Evolutionary conservation across 2,888 invertebrate species (phyloP), one percentile per base, ranked within the genome.

Genomic region (Coremacera marginata): DNA sequence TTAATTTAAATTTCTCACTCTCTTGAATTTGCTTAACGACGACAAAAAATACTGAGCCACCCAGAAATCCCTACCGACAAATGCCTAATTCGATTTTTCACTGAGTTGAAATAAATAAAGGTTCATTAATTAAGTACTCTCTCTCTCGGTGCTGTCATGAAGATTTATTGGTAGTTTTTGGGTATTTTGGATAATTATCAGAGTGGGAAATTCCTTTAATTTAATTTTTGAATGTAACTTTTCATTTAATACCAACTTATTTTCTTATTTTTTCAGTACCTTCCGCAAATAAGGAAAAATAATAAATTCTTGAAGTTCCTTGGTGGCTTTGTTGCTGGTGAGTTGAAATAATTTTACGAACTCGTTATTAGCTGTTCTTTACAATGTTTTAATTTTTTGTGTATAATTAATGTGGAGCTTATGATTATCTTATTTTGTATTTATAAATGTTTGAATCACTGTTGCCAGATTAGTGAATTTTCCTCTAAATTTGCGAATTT

Each of bases 111-210:
- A 27, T 60, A 27, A 60, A 60, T 60, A 60, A 60, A 60, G 60
- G 60, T 60, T 27, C 60, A 27, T 60, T 60, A 60, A 60, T 60
- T 60, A 60, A 11, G 14, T 11, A 9, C 60, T 60, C 27, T 60
- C 60, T 60, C 60, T 27, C 14, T 27, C 27, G 60, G 14, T 27
- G 25, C 25, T 60, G 60, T 25, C 60, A 60, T 60, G 14, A 22
- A 60, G 60, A 60, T 60, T 60, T 60, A 60, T 60, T 60, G 27
- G 25, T 27, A 60, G 16, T 27, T 60, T 60, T 25, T 27, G 60
- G 25, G 25, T 60, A 11, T 25, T 27, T 11, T 16, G 27, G 11
- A 27, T 60, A 27, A 25, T 60, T 25, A 9, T 27, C 14, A 27
- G 16, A 11, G 5, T 60, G 60, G 16, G 27, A 16, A 60, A 27